Base-by-base conservation (phyloP, 2,888 invertebrate species). In the Melinaea marsaeus region DNA sequence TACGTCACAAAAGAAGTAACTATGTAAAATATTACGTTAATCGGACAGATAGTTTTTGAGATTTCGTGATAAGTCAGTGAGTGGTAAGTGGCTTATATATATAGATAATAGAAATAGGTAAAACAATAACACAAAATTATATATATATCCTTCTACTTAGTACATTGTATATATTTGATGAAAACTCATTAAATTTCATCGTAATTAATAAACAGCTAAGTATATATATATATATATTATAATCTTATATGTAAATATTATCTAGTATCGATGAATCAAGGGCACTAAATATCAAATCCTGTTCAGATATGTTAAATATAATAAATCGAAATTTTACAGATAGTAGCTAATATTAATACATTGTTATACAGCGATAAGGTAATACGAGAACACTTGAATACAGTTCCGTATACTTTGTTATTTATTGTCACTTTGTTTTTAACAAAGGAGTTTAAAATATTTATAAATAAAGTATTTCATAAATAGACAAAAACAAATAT, bases 201-300 rank as follows among this genome's bases (percentile, higher is more conserved):
- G 32, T n/a, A 11, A 13, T 58, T 34, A 47, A 32, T 13, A 33
- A 45, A 48, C 9, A 13, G 11, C 13, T 35, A 58, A n/a, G n/a
- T 32, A 58, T 46, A 48, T 47, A 33, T 33, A 45, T 13, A 34
- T 48, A 34, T 48, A 58, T 58, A 33, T 48, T 35, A 60, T 64
- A 57, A 46, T 62, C 57, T 48, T 35, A 11, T 61, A 55, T 45
- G 13, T 60, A 62, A 48, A 60, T 59, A 57, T 54, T 66, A 63
- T 60, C 56, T 59, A 57, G 48, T 66, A 63, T 60, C 56, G 62
- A 67, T 63, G 69, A 67, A 61, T 65, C 70, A 75, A 72, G 73
- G 72, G 67, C 65, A 64, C 46, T 48, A 57, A 34, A 54, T 72
- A 74, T 74, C 72, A 57, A 67, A 74, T 74, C 74, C 74, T 74